Evolutionary conservation across 2,888 invertebrate species (phyloP), one percentile per base, ranked within the genome.

Genomic region (Caenorhabditis parvicauda): DNA sequence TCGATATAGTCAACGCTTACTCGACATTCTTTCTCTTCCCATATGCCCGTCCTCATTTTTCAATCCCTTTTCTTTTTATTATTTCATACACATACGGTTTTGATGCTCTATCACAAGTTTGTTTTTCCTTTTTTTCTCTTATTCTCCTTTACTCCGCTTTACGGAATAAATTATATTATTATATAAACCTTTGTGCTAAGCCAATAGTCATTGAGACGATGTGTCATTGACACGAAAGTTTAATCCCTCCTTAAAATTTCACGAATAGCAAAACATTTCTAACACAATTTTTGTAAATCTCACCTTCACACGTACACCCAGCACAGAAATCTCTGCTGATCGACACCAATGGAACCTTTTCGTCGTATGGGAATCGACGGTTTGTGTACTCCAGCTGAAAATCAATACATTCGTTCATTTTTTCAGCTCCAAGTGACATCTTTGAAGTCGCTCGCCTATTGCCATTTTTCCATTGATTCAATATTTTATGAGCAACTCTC

Each of bases 241-340:
- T 19, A 45, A 45, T 27, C 22, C 25, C 25, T 45, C 25, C 19
- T 45, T 22, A 25, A 17, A 45, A 19, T 14, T 24, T 45, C 42
- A 19, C n/a, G 42, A n/a, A n/a, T n/a, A n/a, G n/a, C n/a, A n/a
- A n/a, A n/a, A n/a, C n/a, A n/a, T n/a, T n/a, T n/a, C 42, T 9
- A 19, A 9, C 14, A 45, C 14, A 45, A 45, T 22, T 45, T 17
- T 17, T 45, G 12, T 9, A 12, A 14, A 12, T 27, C 29, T 2
- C 21, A 77, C 76, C 79, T 12, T 62, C 64, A 52, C 80, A 80
- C 7, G 67, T 50, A 52, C 80, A 80, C 39, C 79, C 77, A 2
- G 74, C 70, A 47, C 75, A 74, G 51, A 77, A 77, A 9, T 65
- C 57, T 35, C 51, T 45, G 27, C 43, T 56, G 22, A 70, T 55